These are phyloP conservation scores for Plectrocnemia conspersa DNA, from an alignment of 1,140 invertebrate species.

Conservation along the genomic window DNA sequence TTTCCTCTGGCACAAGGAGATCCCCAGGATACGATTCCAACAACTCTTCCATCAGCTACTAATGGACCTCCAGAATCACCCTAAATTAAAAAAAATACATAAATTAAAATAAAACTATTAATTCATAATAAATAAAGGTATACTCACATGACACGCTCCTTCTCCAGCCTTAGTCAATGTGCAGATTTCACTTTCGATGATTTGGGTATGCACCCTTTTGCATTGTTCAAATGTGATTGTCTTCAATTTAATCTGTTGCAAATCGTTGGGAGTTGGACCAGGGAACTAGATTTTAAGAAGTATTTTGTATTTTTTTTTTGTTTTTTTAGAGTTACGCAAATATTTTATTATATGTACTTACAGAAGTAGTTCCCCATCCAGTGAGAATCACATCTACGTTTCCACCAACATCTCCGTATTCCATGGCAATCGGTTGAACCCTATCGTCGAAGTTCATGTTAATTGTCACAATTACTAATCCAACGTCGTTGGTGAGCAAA, in stretches of 20 bases:
- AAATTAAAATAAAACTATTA: no score
- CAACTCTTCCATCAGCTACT: conserved; percentile 40
- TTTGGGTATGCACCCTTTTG: conserved; percentile 22
- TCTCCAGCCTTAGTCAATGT: conserved; percentile 52
- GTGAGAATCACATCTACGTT: conserved; percentile 4
- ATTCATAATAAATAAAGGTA: conserved; percentile 33
- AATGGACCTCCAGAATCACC: conserved; percentile 56
- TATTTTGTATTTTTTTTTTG: no score
- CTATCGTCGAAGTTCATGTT: conserved; percentile 43
- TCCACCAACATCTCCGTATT: conserved; percentile 21
- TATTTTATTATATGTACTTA: conserved; percentile 9
- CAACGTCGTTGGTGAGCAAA: conserved; percentile 52
- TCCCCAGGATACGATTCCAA: conserved; percentile 56
- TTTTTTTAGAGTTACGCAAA: neutral
- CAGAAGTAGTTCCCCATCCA: conserved; percentile 20
- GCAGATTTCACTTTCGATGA: conserved; percentile 50
- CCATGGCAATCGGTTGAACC: conserved; percentile 45
- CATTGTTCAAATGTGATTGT: conserved; percentile 42
- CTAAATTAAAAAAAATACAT: conserved; percentile 39
- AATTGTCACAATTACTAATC: conserved; percentile 45
- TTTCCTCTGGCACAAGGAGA: conserved; percentile 52
- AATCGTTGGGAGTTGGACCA: conserved; percentile 39
- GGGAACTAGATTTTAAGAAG: conserved; percentile 41
- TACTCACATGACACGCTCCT: conserved; percentile 52
- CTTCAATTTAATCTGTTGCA: conserved; percentile 46